A percentile compares a stretch with the other conserved stretches of the same genome.
Evolutionary conservation across 2,113 vertebrate genomes (phyloP).

Genomic region (Gorsachius goisagi): DNA sequence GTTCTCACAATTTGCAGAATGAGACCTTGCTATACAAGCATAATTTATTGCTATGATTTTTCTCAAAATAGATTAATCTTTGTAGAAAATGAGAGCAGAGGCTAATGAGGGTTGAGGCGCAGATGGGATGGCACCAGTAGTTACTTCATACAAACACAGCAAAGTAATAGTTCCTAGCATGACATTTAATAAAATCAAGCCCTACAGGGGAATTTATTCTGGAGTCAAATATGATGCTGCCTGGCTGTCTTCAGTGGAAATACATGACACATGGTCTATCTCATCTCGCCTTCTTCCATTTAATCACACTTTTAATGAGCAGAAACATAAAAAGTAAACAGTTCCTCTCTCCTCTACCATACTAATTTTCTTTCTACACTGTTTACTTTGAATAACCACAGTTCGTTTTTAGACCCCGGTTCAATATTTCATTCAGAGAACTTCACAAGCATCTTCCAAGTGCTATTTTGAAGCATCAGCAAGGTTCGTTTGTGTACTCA

Average conservation of each 20-base stretch:
- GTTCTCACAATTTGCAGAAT: not conserved
- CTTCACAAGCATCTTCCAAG: not conserved
- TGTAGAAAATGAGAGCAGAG: constrained; percentile 13
- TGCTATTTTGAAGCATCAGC: not conserved
- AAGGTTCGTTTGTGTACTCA: not conserved
- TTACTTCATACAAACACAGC: not conserved
- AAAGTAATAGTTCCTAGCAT: not conserved
- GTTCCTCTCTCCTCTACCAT: not conserved
- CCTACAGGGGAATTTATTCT: not conserved
- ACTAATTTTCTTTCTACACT: not conserved
- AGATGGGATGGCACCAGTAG: constrained; percentile 19
- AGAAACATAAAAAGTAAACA: not conserved
- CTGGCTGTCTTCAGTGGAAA: not conserved
- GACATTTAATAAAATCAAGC: not conserved
- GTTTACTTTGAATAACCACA: not conserved
- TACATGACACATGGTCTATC: not conserved
- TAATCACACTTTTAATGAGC: constrained; percentile 1
- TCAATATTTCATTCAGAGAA: not conserved
- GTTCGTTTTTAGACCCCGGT: not conserved
- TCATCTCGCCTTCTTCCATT: not conserved
- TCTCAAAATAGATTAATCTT: constrained; percentile 24
- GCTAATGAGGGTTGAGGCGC: constrained; percentile 30
- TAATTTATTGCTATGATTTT: not conserved
- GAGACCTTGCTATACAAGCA: not conserved
- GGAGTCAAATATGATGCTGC: not conserved